phyloP scores from a whole-genome alignment of 2,888 invertebrate species.

The Brachyptera risi region DNA sequence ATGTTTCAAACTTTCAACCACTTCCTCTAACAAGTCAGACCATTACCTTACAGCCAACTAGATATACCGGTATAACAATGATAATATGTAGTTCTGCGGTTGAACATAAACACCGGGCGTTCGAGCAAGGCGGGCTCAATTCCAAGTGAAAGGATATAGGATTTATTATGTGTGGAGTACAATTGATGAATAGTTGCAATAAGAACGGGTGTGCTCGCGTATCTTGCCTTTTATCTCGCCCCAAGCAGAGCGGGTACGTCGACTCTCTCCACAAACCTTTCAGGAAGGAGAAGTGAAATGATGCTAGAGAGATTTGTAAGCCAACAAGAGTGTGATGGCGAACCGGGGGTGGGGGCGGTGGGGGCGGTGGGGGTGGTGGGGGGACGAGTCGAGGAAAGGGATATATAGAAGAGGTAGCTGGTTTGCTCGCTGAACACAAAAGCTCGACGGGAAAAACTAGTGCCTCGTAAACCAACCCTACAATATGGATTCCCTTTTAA shows the following conservation, averaged over 20 bases:
- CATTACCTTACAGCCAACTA: too few species aligned
- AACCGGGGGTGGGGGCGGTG: not conserved
- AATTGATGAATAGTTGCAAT: constrained; percentile 15
- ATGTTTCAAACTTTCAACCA: too few species aligned
- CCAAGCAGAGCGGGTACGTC: not conserved
- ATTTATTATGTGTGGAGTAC: constrained; percentile 6
- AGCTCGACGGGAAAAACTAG: constrained; percentile 5
- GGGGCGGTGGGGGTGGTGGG: not conserved
- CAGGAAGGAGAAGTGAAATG: constrained; percentile 4
- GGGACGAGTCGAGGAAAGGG: not conserved
- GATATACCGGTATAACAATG: too few species aligned
- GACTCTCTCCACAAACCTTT: constrained; percentile 1
- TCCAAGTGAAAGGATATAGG: not conserved
- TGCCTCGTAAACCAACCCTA: not conserved
- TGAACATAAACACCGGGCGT: too few species aligned
- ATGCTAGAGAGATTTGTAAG: constrained; percentile 16
- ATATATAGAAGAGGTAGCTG: constrained; percentile 15
- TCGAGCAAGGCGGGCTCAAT: too few species aligned
- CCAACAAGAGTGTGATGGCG: constrained; percentile 19
- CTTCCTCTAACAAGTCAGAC: too few species aligned
- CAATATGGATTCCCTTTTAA: constrained; percentile 19
- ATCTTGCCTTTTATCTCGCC: not conserved
- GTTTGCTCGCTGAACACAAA: constrained; percentile 14
- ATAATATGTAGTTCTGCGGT: too few species aligned
- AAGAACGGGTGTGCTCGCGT: too few species aligned